Evolutionary conservation across 2,797 vertebrate genomes (phyloP).

Genomic region (Lagothrix lagotricha): DNA sequence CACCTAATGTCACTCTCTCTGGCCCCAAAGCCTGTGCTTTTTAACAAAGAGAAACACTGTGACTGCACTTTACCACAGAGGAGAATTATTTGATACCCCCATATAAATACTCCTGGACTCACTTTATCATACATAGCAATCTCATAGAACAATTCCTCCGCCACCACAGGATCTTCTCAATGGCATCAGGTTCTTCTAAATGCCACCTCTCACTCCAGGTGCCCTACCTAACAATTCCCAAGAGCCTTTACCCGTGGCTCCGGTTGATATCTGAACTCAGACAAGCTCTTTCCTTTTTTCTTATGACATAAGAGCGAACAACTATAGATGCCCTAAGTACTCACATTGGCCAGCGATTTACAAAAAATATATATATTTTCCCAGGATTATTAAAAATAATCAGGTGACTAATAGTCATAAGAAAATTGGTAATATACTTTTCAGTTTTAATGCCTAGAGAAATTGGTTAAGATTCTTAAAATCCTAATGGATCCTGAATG

Average conservation of each 20-base stretch:
- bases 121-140: neutral
- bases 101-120: neutral
- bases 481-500: neutral
- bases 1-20: neutral
- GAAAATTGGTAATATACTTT: neutral
- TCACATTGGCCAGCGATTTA: neutral
- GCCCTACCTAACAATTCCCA: neutral
- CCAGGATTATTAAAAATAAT: neutral
- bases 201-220: too few relatives aligned
- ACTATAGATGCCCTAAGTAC: neutral
- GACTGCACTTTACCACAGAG: neutral
- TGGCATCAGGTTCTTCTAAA: neutral
- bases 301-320: neutral
- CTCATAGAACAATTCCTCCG: neutral
- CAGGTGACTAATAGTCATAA: neutral
- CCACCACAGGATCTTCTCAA: neutral
- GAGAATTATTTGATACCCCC: neutral
- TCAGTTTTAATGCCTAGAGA: neutral
- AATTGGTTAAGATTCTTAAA: neutral
- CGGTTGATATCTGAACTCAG: neutral
- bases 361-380: neutral
- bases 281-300: neutral
- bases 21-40: neutral
- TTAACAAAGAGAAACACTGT: neutral
- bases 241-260: neutral